These are phyloP conservation scores for Oligia fasciuncula DNA, from an alignment of 2,888 invertebrate genomes.

Conservation along the genomic window DNA sequence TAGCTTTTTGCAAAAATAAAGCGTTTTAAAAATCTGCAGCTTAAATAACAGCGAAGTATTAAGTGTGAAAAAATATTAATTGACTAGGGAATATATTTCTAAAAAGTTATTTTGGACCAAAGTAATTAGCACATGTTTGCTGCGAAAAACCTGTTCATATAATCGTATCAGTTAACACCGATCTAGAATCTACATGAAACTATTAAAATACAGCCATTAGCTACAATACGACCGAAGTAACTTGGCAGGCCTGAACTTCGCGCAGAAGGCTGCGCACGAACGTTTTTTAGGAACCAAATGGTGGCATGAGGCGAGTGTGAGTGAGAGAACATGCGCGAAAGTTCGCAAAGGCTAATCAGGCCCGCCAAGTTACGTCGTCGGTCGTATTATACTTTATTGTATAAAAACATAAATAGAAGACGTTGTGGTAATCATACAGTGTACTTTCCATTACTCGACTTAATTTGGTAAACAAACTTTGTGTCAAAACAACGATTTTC, in stretches of 20 bases:
- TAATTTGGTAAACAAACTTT: not conserved
- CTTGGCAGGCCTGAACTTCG: no score
- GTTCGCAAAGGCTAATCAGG: no score
- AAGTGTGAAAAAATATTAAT: not conserved
- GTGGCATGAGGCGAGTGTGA: no score
- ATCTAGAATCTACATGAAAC: slow-evolving; percentile 46
- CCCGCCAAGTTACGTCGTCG: no score
- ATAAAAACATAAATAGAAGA: slow-evolving; percentile 21
- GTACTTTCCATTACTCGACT: not conserved
- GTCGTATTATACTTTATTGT: not conserved
- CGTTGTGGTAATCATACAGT: slow-evolving; percentile 2
- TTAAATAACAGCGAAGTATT: not conserved
- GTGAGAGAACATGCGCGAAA: no score
- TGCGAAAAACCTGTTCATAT: slow-evolving; percentile 36
- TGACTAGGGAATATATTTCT: not conserved
- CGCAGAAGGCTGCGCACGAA: no score
- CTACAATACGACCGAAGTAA: not conserved
- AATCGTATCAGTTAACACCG: slow-evolving; percentile 29
- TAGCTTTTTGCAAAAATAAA: not conserved
- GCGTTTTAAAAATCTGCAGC: not conserved
- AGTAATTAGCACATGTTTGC: slow-evolving; percentile 29
- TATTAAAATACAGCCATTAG: slow-evolving; percentile 40
- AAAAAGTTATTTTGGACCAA: slow-evolving; percentile 13
- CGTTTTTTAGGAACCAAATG: no score
- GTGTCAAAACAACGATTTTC: not conserved